Conservation (phyloP, 2,797 vertebrate genomes). For the Glyptemys insculpta region DNA sequence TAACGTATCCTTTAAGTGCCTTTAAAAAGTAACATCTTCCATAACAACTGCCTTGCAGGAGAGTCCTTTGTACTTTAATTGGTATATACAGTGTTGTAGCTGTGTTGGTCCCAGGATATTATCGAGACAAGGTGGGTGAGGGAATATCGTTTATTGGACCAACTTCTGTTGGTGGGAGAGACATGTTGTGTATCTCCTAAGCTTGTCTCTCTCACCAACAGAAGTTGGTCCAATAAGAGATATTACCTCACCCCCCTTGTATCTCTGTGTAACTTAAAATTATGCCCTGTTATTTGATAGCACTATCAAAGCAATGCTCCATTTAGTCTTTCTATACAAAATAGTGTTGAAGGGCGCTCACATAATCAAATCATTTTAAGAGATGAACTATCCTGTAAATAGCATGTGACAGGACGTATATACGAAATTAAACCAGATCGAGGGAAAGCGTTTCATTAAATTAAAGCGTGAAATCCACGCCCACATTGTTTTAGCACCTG, state of each 20-base stretch:
- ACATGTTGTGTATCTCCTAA: background rate
- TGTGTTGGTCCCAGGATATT: background rate
- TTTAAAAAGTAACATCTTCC: background rate
- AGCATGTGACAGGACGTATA: background rate
- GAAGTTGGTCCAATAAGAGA: background rate
- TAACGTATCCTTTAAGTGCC: conserved; percentile 38
- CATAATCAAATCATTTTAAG: background rate
- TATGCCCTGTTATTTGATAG: background rate
- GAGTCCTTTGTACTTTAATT: background rate
- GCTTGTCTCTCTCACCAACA: background rate
- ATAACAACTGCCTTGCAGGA: background rate
- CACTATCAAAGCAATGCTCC: background rate
- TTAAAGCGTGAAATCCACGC: background rate
- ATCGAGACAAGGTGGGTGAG: background rate
- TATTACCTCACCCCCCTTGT: background rate
- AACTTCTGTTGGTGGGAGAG: background rate
- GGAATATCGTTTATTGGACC: background rate
- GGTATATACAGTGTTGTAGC: background rate
- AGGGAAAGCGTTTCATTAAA: background rate
- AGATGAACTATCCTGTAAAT: background rate
- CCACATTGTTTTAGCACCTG: background rate
- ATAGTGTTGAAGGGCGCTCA: background rate
- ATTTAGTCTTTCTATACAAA: background rate
- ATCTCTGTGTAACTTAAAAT: background rate
- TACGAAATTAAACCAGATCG: background rate